Percentiles rank a stretch among this genome's conserved stretches.
Evolutionary conservation across 2,797 vertebrate species (phyloP).

Genomic region (Sphenopsis melanotis): DNA sequence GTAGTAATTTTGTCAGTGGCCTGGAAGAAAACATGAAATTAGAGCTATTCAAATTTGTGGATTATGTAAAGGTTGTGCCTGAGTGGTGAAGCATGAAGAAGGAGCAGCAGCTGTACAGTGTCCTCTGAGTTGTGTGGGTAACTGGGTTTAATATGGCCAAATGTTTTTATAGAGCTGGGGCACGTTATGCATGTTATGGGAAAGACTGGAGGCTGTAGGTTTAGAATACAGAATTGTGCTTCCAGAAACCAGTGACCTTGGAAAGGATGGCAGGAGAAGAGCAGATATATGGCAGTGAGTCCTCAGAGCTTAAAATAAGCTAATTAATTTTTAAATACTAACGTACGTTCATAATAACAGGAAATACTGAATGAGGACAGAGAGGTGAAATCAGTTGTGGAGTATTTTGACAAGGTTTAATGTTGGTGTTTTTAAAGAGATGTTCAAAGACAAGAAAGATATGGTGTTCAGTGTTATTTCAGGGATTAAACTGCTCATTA

Average conservation of each 20-base stretch:
- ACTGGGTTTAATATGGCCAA: background rate
- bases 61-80: constrained; percentile 11
- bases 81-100: constrained; percentile 18
- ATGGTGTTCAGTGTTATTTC: background rate
- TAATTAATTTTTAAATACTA: background rate
- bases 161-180: background rate
- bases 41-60: background rate
- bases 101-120: background rate
- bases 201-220: background rate
- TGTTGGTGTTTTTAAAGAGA: background rate
- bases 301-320: background rate
- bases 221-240: background rate
- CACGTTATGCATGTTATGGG: background rate
- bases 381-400: background rate
- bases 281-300: background rate
- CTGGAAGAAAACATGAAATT: constrained; percentile 2
- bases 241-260: background rate
- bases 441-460: background rate
- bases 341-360: background rate
- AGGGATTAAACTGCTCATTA: background rate
- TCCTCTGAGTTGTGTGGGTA: constrained; percentile 5
- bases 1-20: constrained; percentile 36
- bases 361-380: background rate
- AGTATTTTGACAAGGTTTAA: background rate
- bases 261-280: background rate